Evolutionary conservation across 2,113 vertebrate species (phyloP), one percentile per base, ranked within the genome.

Genomic region (Macquaria australasica): DNA sequence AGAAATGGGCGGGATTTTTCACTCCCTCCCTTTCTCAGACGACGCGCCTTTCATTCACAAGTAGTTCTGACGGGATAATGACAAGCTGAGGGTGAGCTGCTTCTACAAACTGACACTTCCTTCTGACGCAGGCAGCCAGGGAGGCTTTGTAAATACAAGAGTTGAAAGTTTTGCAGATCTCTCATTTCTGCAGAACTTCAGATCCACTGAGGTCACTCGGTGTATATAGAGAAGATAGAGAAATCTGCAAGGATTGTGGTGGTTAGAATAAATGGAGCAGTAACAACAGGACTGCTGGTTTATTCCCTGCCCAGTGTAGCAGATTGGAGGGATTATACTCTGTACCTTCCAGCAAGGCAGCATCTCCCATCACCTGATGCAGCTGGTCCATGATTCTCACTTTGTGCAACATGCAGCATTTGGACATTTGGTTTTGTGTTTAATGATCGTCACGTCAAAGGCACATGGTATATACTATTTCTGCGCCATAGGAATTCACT

Each of bases 1-100:
- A n/a, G 16, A 83, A 87, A 64, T 18, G 25, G 37, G 77, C 62
- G n/a, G 80, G 71, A 87, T 67, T 18, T 1, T 72, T 87, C 73
- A 56, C 79, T 73, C 69, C 34, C 58, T 77, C 28, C 68, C 15
- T 55, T 55, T 48, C 20, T 5, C 23, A 71, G 39, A 9, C 18
- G 5, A 43, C 53, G 64, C 34, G 20, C 14, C 39, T 73, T 83
- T 82, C 77, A 55, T 77, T 84, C 77, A 69, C 50, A 31, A 64
- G 79, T 16, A 9, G 39, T 15, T 31, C 28, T 51, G 50, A 53
- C 6, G 39, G 39, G 58, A 73, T 50, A 43, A 73, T 66, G 59
- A 79, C 71, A 60, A 68, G 45, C 60, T 12, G 55, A 4, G 25
- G 56, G 8, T 0, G 53, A 62, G 53, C 59, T 1, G 43, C 31